These are phyloP conservation scores for Ericerus pela DNA, from an alignment of 1,140 invertebrate genomes.

Conservation along the genomic window DNA sequence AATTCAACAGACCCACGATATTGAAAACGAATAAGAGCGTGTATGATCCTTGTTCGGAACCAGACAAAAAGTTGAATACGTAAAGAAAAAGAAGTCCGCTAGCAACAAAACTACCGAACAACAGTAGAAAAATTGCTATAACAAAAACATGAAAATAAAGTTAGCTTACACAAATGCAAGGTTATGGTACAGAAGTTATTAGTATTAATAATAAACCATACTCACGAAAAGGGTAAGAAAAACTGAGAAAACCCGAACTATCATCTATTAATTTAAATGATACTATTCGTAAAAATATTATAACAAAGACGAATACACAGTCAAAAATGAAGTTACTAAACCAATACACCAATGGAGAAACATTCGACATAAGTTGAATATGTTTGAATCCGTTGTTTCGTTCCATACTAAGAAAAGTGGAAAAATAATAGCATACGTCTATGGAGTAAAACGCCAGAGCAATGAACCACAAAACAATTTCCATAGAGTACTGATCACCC, in stretches of 20 bases:
- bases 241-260: not conserved
- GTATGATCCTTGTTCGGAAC: not conserved
- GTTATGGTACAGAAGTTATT: not conserved
- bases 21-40: not conserved
- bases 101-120: not conserved
- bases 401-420: not conserved
- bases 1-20: not conserved
- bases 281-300: not conserved
- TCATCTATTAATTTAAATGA: not conserved
- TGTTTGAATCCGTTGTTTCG: not conserved
- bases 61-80: not conserved
- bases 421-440: not conserved
- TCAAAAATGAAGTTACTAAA: not conserved
- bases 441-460: not conserved
- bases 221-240: not conserved
- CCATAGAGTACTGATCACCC: no score
- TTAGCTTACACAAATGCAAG: no score
- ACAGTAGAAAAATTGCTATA: not conserved
- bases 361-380: not conserved
- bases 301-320: not conserved
- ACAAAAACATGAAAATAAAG: not conserved
- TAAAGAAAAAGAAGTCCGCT: not conserved
- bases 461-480: not conserved
- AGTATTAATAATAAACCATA: not conserved
- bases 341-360: not conserved